phyloP scores from a whole-genome alignment of 2,113 vertebrate genomes.

The Lathamus discolor region DNA sequence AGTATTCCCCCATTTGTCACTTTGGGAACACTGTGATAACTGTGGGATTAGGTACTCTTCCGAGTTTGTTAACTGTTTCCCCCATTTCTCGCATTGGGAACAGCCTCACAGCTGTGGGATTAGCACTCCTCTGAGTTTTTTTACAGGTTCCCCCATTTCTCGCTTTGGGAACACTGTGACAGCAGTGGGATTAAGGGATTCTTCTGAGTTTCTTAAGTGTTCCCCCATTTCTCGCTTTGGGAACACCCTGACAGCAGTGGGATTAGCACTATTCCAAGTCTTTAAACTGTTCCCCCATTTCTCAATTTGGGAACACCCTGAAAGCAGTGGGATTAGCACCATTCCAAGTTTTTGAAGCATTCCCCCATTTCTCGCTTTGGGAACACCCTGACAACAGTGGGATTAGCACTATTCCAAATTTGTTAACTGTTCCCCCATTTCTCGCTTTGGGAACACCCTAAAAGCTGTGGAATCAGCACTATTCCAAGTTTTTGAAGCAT shows the following conservation, averaged over 20 bases:
- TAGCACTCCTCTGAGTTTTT: neutral
- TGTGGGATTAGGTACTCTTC: neutral
- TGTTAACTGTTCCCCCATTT: too few species aligned
- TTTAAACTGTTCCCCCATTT: neutral
- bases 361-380: neutral
- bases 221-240: neutral
- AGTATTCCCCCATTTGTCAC: neutral
- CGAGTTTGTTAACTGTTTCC: neutral
- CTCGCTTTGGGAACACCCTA: too few species aligned
- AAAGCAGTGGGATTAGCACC: fast-evolving
- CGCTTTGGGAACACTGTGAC: neutral
- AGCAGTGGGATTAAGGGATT: neutral
- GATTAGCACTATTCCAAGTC: neutral
- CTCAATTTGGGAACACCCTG: neutral
- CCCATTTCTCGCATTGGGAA: neutral
- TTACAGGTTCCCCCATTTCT: neutral
- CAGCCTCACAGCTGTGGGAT: neutral
- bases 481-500: neutral
- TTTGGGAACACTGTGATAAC: neutral
- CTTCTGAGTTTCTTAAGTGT: neutral
- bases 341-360: neutral
- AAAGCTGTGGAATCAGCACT: too few species aligned
- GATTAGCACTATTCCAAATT: too few species aligned
- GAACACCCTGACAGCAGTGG: neutral
- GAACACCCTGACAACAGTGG: too few species aligned